A percentile compares a stretch with the other conserved stretches of the same genome.
Conservation (phyloP, 1,140 invertebrate species). For the Drosophila persimilis region DNA sequence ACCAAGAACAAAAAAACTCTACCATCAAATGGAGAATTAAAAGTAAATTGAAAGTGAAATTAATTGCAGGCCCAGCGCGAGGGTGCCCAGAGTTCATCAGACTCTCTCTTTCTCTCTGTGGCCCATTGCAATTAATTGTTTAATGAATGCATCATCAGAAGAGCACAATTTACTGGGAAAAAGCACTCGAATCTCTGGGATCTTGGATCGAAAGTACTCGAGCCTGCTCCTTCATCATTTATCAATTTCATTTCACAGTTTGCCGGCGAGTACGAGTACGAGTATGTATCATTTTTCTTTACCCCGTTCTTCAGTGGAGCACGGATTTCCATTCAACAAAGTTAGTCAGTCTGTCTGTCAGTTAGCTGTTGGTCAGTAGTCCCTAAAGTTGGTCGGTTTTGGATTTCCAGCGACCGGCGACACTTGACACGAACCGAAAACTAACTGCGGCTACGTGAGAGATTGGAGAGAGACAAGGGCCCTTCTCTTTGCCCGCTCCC, state of each 20-base stretch:
- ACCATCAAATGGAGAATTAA: slow-evolving; percentile 68
- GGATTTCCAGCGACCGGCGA: slow-evolving; percentile 63
- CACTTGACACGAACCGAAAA: slow-evolving; percentile 73
- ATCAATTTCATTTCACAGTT: slow-evolving; percentile 64
- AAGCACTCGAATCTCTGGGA: no score
- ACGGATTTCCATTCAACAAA: slow-evolving; percentile 57
- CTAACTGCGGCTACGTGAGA: slow-evolving; percentile 50
- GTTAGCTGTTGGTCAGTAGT: slow-evolving; percentile 23
- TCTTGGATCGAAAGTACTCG: slow-evolving; percentile 18
- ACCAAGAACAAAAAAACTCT: slow-evolving; percentile 35
- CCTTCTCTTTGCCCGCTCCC: slow-evolving; percentile 8
- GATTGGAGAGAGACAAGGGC: slow-evolving; percentile 7
- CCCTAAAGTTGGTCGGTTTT: slow-evolving; percentile 46
- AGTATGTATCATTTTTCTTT: slow-evolving; percentile 68
- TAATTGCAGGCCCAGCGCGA: slow-evolving; percentile 62
- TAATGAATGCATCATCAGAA: slow-evolving; percentile 51
- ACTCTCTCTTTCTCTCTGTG: not conserved
- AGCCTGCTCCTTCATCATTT: slow-evolving; percentile 54
- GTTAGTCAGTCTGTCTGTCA: slow-evolving; percentile 21
- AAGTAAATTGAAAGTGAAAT: slow-evolving; percentile 82
- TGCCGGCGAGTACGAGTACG: slow-evolving; percentile 4
- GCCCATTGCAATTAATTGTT: slow-evolving; percentile 48
- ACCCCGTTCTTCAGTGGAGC: slow-evolving; percentile 2
- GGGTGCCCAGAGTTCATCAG: slow-evolving; percentile 45
- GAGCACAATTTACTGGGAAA: slow-evolving; percentile 16